Base-by-base conservation (phyloP, 2,888 invertebrate genomes). In the Diarsia brunnea region DNA sequence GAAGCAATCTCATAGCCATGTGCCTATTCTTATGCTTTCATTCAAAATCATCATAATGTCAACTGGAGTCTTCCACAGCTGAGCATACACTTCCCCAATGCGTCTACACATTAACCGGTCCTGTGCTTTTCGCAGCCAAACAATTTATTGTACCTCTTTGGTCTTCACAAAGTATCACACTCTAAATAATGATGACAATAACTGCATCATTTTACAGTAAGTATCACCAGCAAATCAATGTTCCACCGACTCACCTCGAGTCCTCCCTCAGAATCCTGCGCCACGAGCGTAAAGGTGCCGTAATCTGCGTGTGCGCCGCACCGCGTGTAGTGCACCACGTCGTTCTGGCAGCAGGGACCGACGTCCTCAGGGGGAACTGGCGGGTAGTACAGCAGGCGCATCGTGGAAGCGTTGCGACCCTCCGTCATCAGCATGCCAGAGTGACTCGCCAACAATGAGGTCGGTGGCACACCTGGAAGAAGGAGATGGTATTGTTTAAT, bases 191-290 rank as follows among this genome's bases (percentile, higher is more conserved):
- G n/a, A n/a, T n/a, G n/a, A n/a, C n/a, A n/a, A n/a, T n/a, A n/a
- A n/a, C n/a, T n/a, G n/a, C n/a, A n/a, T n/a, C n/a, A n/a, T n/a
- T n/a, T n/a, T n/a, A n/a, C n/a, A n/a, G n/a, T 19, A 4, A 60
- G 27, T 16, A 16, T 55, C 14, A 24, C 16, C 31, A 31, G 31
- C 2, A 63, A 63, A 16, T 31, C n/a, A 60, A 55, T 19, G 11
- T 38, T 58, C 27, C 12, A 21, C 12, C 31, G 31, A 12, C 1
- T 86, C 84, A 97, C 97, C 97, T 98, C 97, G 16, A 98, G 95
- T 2, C 98, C 98, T 24, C 98, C 98, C 87, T 98, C 98, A 60
- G 97, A 97, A 91, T 98, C 98, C 94, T 98, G 97, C 55, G 98
- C 97, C 63, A 98, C 95, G 79, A 98, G 95, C 24, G 98, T 98